Evolutionary conservation across 2,888 invertebrate species (phyloP).

Genomic region (Leptinotarsa rubiginosa): DNA sequence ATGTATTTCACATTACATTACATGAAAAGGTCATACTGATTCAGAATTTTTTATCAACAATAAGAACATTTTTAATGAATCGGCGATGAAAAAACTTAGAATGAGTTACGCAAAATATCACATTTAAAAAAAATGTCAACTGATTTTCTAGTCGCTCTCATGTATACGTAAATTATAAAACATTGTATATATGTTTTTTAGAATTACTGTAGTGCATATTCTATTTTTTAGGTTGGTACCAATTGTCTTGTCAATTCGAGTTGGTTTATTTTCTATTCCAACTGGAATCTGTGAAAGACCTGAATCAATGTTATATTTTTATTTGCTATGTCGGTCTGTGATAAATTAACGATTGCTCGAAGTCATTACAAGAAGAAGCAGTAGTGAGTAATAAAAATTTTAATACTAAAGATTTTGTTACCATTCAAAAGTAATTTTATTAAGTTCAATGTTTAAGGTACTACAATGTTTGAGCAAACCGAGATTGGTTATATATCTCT

Average conservation of each 20-base stretch:
- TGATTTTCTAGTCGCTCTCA: conserved; percentile 37
- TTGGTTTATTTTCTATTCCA: conserved; percentile 14
- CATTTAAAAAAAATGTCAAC: conserved; percentile 4
- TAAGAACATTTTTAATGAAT: too few relatives aligned
- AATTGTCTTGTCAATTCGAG: conserved; percentile 21
- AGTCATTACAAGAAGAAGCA: conserved; percentile 59
- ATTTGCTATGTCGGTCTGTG: conserved; percentile 68
- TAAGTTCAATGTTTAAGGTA: background rate
- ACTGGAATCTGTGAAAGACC: conserved; percentile 37
- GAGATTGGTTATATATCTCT: too few relatives aligned
- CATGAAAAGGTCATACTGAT: too few relatives aligned
- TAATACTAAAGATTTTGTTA: conserved; percentile 20
- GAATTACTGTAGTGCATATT: conserved; percentile 53
- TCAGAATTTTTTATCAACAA: too few relatives aligned
- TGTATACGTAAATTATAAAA: conserved; percentile 59
- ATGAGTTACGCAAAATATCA: background rate
- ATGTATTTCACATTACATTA: too few relatives aligned
- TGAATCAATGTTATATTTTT: conserved; percentile 55
- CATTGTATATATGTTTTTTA: conserved; percentile 61
- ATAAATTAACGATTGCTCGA: conserved; percentile 64
- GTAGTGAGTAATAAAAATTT: conserved; percentile 40
- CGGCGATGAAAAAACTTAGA: background rate
- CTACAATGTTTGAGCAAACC: too few relatives aligned
- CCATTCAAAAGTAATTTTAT: background rate
- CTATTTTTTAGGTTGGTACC: conserved; percentile 44